Evolutionary conservation across 2,113 vertebrate species (phyloP), one percentile per base, ranked within the genome.

Genomic region (Nibea albiflora): DNA sequence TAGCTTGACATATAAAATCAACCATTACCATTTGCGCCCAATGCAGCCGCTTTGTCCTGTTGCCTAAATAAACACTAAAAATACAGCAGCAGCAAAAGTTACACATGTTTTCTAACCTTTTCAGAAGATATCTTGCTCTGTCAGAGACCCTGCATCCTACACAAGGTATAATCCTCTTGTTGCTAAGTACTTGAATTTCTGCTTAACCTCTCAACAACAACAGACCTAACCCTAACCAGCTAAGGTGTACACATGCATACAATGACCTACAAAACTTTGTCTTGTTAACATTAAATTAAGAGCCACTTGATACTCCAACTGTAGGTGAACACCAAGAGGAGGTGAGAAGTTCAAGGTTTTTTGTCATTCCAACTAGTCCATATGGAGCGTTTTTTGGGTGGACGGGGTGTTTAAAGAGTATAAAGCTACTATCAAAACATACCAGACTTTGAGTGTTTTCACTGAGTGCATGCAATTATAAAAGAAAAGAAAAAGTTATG

Each of bases 141-240:
- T 49, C 7, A 15, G 35, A 64, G 69, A 44, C 76, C 73, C 56
- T 72, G 35, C 1, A 15, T 68, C 77, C 16, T 53, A 26, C 11
- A 39, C 26, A 74, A 16, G 19, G 16, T 22, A 24, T 76, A 73
- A 84, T 70, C 52, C 67, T 24, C 53, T 62, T 58, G 80, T 50
- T 85, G 61, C 72, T 67, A 66, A 66, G 75, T 71, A 28, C 80
- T 73, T 63, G 12, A 31, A 73, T 76, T 35, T 73, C 57, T 68
- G 39, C 73, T 71, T 28, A 46, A 54, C 62, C 67, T 69, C n/a
- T 39, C 44, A 67, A 63, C 53, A 63, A 63, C 53, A 85, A 54
- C 49, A 80, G 26, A 67, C n/a, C 73, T 57, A 39, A 39, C 35
- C 35, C 74, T 44, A 42, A 49, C 50, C 42, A 24, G 15, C 49